Conservation (phyloP, 2,888 invertebrate species). For the Caenorhabditis sp. region DNA sequence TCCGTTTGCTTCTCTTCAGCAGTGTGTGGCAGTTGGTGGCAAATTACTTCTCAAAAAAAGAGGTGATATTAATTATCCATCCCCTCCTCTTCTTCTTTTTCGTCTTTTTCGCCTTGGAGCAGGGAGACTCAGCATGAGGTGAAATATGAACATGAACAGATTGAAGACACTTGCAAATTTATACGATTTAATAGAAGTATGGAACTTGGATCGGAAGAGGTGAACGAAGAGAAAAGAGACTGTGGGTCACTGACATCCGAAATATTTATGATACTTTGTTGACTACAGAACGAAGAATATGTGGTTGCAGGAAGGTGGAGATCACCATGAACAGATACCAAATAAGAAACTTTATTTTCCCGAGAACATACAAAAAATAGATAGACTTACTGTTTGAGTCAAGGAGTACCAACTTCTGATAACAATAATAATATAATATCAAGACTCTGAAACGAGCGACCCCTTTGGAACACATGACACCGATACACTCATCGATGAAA, state of each 20-base stretch:
- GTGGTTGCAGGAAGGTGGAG: constrained; percentile 24
- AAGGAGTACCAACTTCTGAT: too few relatives aligned
- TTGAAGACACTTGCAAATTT: constrained; percentile 45
- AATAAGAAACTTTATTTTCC: too few relatives aligned
- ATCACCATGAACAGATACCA: constrained; percentile 22
- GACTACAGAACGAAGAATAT: background rate
- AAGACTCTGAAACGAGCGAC: background rate
- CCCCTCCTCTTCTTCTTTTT: constrained; percentile 8
- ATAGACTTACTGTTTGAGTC: background rate
- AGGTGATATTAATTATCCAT: constrained; percentile 61
- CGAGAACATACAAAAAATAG: background rate
- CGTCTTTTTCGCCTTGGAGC: background rate
- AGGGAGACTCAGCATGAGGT: constrained; percentile 38
- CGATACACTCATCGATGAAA: background rate
- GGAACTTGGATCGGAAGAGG: too few relatives aligned
- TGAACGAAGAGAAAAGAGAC: constrained; percentile 12
- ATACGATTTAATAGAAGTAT: constrained; percentile 21
- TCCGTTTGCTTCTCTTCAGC: constrained; percentile 26
- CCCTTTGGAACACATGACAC: constrained; percentile 16
- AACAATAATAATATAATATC: too few relatives aligned
- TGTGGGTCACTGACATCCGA: constrained; percentile 55
- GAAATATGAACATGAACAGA: constrained; percentile 48
- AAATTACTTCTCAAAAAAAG: constrained; percentile 52
- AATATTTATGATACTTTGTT: constrained; percentile 60
- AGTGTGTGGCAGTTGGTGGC: constrained; percentile 51